These are phyloP conservation scores for Monopterus albus DNA, from an alignment of 2,113 vertebrate genomes.

Conservation along the genomic window DNA sequence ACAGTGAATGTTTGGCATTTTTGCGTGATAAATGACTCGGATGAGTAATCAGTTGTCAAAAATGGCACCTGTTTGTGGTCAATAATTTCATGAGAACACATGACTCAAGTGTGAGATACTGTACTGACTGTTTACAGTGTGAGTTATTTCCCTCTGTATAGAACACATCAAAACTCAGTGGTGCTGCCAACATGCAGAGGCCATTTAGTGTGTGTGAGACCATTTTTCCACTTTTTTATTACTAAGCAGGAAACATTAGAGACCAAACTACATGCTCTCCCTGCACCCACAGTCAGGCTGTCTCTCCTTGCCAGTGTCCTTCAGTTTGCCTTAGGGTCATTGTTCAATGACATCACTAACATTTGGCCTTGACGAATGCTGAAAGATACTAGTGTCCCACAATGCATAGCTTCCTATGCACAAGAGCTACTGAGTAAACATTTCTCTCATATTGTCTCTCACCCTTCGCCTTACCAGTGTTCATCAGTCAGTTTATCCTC, in stretches of 20 bases:
- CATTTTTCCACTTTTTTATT: constrained; percentile 4
- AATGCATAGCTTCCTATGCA: constrained; percentile 28
- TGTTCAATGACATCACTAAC: constrained; percentile 49
- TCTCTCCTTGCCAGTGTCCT: constrained; percentile 40
- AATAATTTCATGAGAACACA: neutral
- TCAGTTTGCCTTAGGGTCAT: constrained; percentile 27
- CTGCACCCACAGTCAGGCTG: neutral
- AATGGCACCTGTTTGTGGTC: neutral
- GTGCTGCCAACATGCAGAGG: neutral
- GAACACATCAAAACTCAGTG: constrained; percentile 5
- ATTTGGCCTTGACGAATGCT: constrained; percentile 39
- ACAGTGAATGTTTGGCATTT: too few relatives aligned
- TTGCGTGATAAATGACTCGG: too few relatives aligned
- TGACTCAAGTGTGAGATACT: too few relatives aligned
- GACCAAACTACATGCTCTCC: neutral
- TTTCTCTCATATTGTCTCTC: constrained; percentile 24
- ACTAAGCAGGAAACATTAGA: constrained; percentile 11
- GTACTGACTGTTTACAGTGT: too few relatives aligned
- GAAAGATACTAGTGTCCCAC: constrained; percentile 39
- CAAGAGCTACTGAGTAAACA: constrained; percentile 40
- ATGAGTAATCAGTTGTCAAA: too few relatives aligned
- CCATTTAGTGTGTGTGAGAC: neutral
- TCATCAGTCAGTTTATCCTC: constrained; percentile 40
- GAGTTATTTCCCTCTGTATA: too few relatives aligned
- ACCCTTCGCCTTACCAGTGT: constrained; percentile 22